These are phyloP conservation scores for Protobothrops mucrosquamatus DNA, from an alignment of 2,113 vertebrate species.

Conservation along the genomic window DNA sequence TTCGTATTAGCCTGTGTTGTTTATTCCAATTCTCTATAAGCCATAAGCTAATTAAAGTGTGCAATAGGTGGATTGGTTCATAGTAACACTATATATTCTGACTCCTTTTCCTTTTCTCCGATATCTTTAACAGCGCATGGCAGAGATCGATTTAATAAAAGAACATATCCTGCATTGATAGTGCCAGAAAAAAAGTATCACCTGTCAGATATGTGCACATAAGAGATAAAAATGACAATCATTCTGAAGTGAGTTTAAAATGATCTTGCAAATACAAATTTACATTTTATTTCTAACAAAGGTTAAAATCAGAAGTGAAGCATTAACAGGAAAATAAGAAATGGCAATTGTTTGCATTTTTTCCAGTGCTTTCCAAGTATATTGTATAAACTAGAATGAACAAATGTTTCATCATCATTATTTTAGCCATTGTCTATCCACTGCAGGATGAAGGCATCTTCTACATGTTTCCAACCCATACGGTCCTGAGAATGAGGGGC, in stretches of 20 bases:
- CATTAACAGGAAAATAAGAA: neutral
- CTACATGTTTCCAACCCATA: too few species aligned
- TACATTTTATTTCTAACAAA: constrained; percentile 27
- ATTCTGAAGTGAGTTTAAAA: neutral
- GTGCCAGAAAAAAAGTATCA: neutral
- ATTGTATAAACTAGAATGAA: neutral
- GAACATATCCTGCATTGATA: neutral
- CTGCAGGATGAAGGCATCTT: too few species aligned
- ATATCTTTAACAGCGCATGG: neutral
- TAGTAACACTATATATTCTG: neutral
- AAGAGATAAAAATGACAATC: neutral
- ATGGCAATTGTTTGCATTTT: constrained; percentile 15
- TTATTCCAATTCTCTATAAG: neutral
- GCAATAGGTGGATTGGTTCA: neutral
- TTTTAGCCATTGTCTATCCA: too few species aligned
- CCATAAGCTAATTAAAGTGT: neutral
- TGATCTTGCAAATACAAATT: constrained; percentile 16
- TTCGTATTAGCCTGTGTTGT: neutral
- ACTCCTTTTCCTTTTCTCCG: neutral
- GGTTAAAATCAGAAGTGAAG: constrained; percentile 11
- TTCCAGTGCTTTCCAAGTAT: neutral
- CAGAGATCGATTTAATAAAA: neutral
- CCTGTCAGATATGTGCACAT: neutral
- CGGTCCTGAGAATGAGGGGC: too few species aligned
- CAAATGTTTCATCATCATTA: neutral